Conservation (phyloP, 2,113 vertebrate species). For the Phrynosoma platyrhinos region DNA sequence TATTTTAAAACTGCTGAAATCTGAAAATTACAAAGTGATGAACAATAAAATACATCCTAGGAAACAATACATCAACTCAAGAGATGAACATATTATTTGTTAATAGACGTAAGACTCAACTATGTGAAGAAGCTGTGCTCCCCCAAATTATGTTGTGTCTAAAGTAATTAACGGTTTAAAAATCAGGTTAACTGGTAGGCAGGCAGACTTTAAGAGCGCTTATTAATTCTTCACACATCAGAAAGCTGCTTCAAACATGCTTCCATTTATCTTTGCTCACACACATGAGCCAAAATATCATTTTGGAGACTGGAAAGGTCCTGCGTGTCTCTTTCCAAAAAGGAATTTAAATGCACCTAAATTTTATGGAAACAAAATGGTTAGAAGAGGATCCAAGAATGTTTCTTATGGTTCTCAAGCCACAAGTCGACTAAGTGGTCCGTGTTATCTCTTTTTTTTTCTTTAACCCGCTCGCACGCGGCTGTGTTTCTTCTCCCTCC, state of each 20-base stretch:
- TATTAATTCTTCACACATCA: too few species aligned
- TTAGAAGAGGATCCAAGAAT: background rate
- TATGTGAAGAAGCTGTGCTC: too few species aligned
- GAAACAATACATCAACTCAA: too few species aligned
- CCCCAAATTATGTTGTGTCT: too few species aligned
- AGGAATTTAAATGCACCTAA: background rate
- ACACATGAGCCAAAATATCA: too few species aligned
- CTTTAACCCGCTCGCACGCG: background rate
- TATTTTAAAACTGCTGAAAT: too few species aligned
- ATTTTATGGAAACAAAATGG: background rate
- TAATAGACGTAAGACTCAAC: too few species aligned
- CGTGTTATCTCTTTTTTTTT: background rate
- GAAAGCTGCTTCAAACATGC: too few species aligned
- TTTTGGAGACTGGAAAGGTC: background rate
- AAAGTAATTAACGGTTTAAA: background rate
- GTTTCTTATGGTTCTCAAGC: background rate
- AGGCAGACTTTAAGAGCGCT: background rate
- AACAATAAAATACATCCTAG: background rate
- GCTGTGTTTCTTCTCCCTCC: background rate
- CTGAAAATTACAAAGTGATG: background rate
- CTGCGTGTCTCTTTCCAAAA: background rate
- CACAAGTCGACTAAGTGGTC: background rate
- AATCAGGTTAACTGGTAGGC: background rate
- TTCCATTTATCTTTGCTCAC: background rate
- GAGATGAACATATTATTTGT: too few species aligned